A percentile compares a stretch with the other conserved stretches of the same genome.
Evolutionary conservation across 2,888 invertebrate species (phyloP).

Genomic region (Latheticus oryzae): DNA sequence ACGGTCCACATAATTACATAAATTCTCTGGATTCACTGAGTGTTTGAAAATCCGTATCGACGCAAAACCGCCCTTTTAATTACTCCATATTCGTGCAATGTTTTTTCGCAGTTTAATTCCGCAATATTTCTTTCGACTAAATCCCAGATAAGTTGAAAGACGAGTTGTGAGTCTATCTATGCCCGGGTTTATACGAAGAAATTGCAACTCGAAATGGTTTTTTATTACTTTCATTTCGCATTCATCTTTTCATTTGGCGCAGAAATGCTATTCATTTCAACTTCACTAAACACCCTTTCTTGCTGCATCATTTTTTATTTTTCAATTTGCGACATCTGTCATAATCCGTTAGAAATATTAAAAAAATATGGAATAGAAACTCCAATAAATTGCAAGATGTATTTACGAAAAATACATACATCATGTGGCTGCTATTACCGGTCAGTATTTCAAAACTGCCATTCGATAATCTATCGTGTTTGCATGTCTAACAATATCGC

Average conservation of each 20-base stretch:
- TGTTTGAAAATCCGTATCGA: slow-evolving; percentile 3
- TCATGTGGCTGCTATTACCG: too few relatives aligned
- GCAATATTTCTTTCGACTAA: slow-evolving; percentile 11
- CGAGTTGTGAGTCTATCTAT: slow-evolving; percentile 42
- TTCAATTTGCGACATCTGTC: slow-evolving; percentile 44
- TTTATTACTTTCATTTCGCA: slow-evolving; percentile 52
- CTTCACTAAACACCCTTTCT: slow-evolving; percentile 22
- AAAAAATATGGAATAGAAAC: too few relatives aligned
- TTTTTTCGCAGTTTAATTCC: not conserved
- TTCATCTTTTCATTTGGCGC: slow-evolving; percentile 51
- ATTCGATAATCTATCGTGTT: too few relatives aligned
- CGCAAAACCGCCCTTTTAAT: slow-evolving; percentile 25
- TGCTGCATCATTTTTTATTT: slow-evolving; percentile 32
- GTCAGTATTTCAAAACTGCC: too few relatives aligned
- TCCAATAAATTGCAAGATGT: too few relatives aligned
- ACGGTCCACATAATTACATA: slow-evolving; percentile 31
- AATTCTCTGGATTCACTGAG: slow-evolving; percentile 14
- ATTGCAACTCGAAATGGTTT: slow-evolving; percentile 49
- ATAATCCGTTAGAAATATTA: too few relatives aligned
- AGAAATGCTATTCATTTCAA: slow-evolving; percentile 47
- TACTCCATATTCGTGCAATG: not conserved
- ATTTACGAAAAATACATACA: too few relatives aligned
- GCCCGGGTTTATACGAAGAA: slow-evolving; percentile 40
- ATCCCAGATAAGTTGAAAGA: slow-evolving; percentile 23
- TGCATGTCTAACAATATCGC: too few relatives aligned